Conservation (phyloP, 2,888 invertebrate genomes). For the Schrankia costaestrigalis region DNA sequence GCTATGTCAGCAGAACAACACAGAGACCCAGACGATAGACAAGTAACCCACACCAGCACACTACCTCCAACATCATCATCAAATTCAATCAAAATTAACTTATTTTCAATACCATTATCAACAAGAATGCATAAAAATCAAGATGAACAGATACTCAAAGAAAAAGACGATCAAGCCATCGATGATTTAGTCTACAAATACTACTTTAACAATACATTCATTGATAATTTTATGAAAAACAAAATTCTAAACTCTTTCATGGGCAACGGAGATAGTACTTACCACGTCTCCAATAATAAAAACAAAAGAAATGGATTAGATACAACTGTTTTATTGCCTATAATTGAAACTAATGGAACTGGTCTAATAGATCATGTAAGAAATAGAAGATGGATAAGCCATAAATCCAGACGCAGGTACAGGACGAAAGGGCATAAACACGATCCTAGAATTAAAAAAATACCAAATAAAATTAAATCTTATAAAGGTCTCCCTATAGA, state of each 20-base stretch:
- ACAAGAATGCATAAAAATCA: constrained; percentile 47
- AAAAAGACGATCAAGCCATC: constrained; percentile 61
- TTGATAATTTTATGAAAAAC: constrained; percentile 61
- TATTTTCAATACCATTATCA: constrained; percentile 54
- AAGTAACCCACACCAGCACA: constrained; percentile 25
- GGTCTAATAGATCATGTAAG: constrained; percentile 27
- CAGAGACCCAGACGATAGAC: neutral
- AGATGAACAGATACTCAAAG: constrained; percentile 60
- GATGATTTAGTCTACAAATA: constrained; percentile 73
- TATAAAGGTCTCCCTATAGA: neutral
- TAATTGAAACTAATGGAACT: constrained; percentile 32
- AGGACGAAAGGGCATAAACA: constrained; percentile 31
- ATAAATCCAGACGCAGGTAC: constrained; percentile 37
- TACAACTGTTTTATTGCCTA: constrained; percentile 51
- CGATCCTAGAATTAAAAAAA: too few species aligned
- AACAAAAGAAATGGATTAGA: constrained; percentile 49
- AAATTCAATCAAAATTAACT: constrained; percentile 62
- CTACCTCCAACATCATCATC: constrained; percentile 31
- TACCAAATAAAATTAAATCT: too few species aligned
- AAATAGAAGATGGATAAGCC: constrained; percentile 59
- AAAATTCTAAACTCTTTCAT: constrained; percentile 50
- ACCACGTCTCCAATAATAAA: constrained; percentile 37
- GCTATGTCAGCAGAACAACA: constrained; percentile 12
- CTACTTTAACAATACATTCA: constrained; percentile 72
- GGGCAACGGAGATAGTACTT: constrained; percentile 28